phyloP scores from a whole-genome alignment of 2,113 vertebrate genomes.

The Redunca redunca region DNA sequence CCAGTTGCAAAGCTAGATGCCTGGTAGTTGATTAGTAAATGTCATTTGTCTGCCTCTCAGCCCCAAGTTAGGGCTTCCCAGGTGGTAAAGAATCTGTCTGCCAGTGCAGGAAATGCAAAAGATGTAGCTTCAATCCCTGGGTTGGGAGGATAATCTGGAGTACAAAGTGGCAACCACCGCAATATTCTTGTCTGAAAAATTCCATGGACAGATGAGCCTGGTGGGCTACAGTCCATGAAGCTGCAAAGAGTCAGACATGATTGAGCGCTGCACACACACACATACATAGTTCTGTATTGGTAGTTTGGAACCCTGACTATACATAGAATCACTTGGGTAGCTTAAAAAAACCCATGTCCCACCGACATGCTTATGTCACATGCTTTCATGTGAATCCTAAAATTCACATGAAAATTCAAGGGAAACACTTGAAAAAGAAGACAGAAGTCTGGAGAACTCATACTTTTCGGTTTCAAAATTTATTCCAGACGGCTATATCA shows the following conservation, averaged over 20 bases:
- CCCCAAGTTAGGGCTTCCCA: background rate
- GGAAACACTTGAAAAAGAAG: background rate
- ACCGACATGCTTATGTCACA: background rate
- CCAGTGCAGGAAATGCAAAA: background rate
- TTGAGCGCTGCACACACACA: rapidly evolving
- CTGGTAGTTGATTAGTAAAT: background rate
- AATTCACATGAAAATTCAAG: background rate
- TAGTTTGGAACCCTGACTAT: background rate
- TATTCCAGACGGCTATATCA: background rate
- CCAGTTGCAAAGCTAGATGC: background rate
- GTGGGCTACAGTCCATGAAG: background rate
- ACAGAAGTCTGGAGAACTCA: background rate
- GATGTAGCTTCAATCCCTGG: background rate
- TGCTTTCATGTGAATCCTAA: background rate
- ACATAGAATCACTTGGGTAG: background rate
- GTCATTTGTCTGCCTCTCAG: background rate
- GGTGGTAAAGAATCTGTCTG: background rate
- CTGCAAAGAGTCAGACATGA: background rate
- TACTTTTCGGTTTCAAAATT: background rate
- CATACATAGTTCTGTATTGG: background rate
- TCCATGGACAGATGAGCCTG: background rate
- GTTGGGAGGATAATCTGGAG: background rate
- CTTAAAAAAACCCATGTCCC: background rate
- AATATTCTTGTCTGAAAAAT: background rate
- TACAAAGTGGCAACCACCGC: background rate